Base-by-base conservation (phyloP, 1,140 invertebrate species). In the Venustaconcha ellipsiformis region DNA sequence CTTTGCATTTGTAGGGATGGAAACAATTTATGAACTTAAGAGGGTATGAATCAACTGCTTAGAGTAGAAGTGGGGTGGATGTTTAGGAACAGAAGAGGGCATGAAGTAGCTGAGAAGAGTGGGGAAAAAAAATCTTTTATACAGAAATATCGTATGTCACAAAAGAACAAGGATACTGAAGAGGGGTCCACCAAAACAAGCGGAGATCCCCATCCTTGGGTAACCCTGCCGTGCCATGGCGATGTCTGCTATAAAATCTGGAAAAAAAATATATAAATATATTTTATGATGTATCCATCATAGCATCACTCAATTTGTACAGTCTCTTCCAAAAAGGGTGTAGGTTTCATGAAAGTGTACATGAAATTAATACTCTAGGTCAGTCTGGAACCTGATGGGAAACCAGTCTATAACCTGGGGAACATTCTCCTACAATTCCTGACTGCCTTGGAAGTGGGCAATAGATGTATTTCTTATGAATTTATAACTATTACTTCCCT, bases 171-270 rank as follows among this genome's bases (percentile, higher is more conserved):
- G 87, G 87, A 89, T 93, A 91, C 93, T 94, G 82, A 95, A 93
- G 75, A 94, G 88, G 14, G 94, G 94, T 58, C 93, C 94, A 55
- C 94, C 94, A 83, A 94, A 94, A 76, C 93, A 94, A 3, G 94
- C 94, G 4, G 93, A 92, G 78, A 93, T 93, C 4, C 92, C 94
- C 92, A 94, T 94, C 73, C 92, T 88, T 0, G 94, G 92, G 86
- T 91, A 93, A 8, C 93, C 94, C 82, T 92, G 92, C 71, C 90
- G 89, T 4, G 94, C 93, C 82, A 94, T 92, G 20, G 92, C 85
- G 2, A 92, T 86, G 82, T 94, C 93, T 6, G 94, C 91, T 79
- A 94, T 92, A 23, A 94, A 89, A 91, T 94, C 94, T 93, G 80
- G 37, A 90, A 86, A 23, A n/a, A 62, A 37, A 76, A 14, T 60